Percentiles rank a stretch among this genome's conserved stretches.
Conservation (phyloP, 2,113 vertebrate species). For the Recurvirostra avosetta region DNA sequence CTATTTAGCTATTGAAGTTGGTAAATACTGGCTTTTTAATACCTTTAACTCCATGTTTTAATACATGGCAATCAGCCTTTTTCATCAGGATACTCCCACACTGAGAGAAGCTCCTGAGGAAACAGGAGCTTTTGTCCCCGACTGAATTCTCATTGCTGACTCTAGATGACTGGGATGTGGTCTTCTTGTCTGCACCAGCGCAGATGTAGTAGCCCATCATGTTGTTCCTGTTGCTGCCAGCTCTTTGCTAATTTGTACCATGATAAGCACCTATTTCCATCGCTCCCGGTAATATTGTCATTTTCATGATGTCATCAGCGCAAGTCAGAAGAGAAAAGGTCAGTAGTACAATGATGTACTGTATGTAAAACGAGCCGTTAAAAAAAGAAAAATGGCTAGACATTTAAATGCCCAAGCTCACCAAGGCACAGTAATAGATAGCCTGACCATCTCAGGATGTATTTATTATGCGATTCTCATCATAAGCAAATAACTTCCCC, state of each 20-base stretch:
- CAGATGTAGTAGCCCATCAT: not conserved
- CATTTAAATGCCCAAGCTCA: not conserved
- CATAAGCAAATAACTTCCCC: not conserved
- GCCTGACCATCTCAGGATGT: not conserved
- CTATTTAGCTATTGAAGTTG: not conserved
- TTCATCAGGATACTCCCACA: not conserved
- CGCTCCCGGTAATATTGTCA: slow-evolving; percentile 35
- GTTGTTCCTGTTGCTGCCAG: not conserved
- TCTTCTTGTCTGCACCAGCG: not conserved
- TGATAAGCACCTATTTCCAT: slow-evolving; percentile 39
- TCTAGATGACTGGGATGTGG: not conserved
- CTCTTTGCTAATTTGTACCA: slow-evolving; percentile 55
- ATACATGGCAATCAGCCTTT: not conserved
- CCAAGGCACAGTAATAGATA: not conserved
- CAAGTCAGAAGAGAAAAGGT: slow-evolving; percentile 55
- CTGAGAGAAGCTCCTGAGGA: not conserved
- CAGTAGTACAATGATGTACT: slow-evolving; percentile 12
- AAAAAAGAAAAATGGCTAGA: slow-evolving; percentile 41
- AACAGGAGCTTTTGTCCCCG: not conserved
- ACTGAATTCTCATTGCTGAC: not conserved
- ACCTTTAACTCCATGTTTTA: not conserved
- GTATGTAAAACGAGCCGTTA: slow-evolving; percentile 38
- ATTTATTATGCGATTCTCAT: not conserved
- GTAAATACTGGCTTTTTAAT: not conserved
- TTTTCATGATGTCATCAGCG: slow-evolving; percentile 36